Percentiles rank a stretch among this genome's conserved stretches.
Conservation (phyloP, 2,113 vertebrate genomes). For the human region DNA sequence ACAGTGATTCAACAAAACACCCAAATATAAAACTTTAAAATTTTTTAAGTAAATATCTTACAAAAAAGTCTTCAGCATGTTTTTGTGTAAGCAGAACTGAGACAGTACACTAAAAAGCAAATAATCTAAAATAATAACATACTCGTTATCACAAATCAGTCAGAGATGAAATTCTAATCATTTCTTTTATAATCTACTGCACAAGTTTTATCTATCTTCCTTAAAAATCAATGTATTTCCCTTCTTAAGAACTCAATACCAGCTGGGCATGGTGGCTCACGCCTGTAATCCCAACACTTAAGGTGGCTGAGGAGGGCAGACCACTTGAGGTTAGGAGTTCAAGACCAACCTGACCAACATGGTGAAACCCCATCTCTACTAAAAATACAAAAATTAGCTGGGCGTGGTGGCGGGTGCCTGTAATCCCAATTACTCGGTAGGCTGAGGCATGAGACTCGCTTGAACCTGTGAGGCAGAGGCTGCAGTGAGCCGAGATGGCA, state of each 20-base stretch:
- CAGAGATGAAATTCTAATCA: not conserved
- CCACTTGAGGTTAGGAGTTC: too few species aligned
- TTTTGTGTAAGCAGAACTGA: not conserved
- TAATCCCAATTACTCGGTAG: too few species aligned
- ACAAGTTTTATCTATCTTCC: not conserved
- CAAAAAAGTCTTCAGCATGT: not conserved
- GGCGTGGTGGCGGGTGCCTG: too few species aligned
- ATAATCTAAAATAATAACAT: not conserved
- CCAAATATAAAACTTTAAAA: constrained; percentile 21
- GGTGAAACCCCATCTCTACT: too few species aligned
- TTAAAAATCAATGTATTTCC: not conserved
- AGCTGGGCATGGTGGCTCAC: too few species aligned
- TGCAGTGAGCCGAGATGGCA: too few species aligned
- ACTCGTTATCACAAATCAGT: not conserved
- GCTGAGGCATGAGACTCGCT: too few species aligned
- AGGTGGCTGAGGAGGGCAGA: too few species aligned
- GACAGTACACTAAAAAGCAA: not conserved
- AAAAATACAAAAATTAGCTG: too few species aligned
- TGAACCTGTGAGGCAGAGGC: too few species aligned
- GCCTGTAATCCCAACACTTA: not conserved
- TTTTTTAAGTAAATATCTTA: not conserved
- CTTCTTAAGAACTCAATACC: not conserved
- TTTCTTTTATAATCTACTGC: not conserved
- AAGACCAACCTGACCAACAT: too few species aligned
- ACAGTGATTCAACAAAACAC: not conserved